Conservation (phyloP, 2,888 invertebrate species). For the Limnephilus marmoratus region DNA sequence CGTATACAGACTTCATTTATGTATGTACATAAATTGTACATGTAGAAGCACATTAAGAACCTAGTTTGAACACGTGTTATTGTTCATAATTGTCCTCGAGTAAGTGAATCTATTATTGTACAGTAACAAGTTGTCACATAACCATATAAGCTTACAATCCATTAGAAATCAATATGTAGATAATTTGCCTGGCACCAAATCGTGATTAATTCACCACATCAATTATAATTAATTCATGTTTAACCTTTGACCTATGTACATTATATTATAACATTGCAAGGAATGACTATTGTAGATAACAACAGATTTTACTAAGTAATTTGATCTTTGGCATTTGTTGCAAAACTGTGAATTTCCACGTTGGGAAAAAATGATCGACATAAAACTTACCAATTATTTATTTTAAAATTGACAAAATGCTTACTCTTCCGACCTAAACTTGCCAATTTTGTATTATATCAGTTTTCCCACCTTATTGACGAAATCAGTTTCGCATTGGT, state of each 20-base stretch:
- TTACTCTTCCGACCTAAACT: too few relatives aligned
- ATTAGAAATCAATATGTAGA: neutral
- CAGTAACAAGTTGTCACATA: neutral
- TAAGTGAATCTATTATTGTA: neutral
- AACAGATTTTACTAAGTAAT: neutral
- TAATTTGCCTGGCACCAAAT: neutral
- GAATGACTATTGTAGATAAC: neutral
- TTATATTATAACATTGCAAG: neutral
- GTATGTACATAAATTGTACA: too few relatives aligned
- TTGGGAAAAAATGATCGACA: too few relatives aligned
- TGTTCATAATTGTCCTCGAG: neutral
- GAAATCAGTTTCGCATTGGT: too few relatives aligned
- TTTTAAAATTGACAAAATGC: too few relatives aligned
- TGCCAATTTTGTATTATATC: too few relatives aligned
- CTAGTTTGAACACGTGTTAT: neutral
- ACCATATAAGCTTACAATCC: neutral
- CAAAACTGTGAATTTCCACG: neutral
- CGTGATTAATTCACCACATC: neutral
- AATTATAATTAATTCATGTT: neutral
- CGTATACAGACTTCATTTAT: too few relatives aligned
- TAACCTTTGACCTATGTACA: neutral
- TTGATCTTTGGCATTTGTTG: neutral
- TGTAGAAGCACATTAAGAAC: too few relatives aligned
- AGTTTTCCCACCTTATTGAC: too few relatives aligned
- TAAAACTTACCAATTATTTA: too few relatives aligned